Evolutionary conservation across 2,113 vertebrate species (phyloP).

Genomic region (Lanius collurio): DNA sequence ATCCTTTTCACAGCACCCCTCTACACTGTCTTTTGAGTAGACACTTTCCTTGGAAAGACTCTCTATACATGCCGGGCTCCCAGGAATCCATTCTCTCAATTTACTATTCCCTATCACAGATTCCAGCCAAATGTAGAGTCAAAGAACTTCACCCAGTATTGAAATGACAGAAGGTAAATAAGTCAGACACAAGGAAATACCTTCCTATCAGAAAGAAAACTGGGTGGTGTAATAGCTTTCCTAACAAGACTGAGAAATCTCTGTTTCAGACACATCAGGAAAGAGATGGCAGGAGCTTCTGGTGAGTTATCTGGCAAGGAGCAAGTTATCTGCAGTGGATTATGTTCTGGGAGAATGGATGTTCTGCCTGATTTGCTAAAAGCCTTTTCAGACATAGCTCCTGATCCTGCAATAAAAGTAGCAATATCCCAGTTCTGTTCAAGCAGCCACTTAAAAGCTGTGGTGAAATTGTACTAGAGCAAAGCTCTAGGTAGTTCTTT

Average conservation of each 20-base stretch:
- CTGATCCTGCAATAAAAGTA: not conserved
- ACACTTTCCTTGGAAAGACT: not conserved
- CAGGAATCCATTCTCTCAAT: not conserved
- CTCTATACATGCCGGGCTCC: not conserved
- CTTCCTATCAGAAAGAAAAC: not conserved
- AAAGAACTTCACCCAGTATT: not conserved
- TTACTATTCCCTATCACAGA: not conserved
- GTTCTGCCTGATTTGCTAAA: not conserved
- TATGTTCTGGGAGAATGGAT: not conserved
- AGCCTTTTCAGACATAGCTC: not conserved
- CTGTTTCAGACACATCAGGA: not conserved
- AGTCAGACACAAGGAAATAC: not conserved
- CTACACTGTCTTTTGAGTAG: not conserved
- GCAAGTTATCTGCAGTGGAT: not conserved
- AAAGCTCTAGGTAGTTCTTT: not conserved
- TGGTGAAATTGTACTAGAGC: not conserved
- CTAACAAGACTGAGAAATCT: not conserved
- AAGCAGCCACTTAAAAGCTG: not conserved
- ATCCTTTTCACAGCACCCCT: not conserved
- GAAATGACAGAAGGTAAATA: not conserved
- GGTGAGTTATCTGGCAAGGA: fast-evolving
- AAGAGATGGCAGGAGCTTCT: not conserved
- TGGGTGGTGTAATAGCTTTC: not conserved
- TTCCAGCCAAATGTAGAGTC: not conserved
- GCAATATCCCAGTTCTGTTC: not conserved